Evolutionary conservation across 2,888 invertebrate genomes (phyloP), one percentile per base, ranked within the genome.

Genomic region (Cheilosia variabilis): DNA sequence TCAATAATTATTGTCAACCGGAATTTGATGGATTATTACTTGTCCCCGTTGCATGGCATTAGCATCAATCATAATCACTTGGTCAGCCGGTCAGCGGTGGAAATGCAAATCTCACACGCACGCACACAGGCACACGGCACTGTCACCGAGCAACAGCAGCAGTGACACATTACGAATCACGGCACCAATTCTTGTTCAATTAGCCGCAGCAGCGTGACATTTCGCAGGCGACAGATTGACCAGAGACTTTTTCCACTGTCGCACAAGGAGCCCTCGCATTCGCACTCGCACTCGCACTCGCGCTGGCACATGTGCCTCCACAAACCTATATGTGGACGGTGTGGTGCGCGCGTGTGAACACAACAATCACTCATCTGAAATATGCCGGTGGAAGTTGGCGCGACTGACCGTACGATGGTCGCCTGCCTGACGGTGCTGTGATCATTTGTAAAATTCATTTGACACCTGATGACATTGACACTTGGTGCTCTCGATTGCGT

Each of bases 381-480:
- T 80, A 80, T 84, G 75, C 84, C 66, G 79, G 80, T 47, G 22
- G 9, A 47, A 62, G 55, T 22, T 68, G 45, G 55, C 34, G 34
- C 53, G 52, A 37, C 55, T 47, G 57, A 53, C 53, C 52, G 27
- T 27, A 17, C 52, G 27, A 22, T n/a, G 13, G 52, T 13, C 34
- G 24, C 17, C n/a, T 15, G 41, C 19, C 31, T 13, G 62, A 41
- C 47, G 10, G 22, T 63, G 45, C 68, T 58, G 58, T 75, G 86
- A 81, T 86, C 82, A 87, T 87, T 87, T 87, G 82, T 82, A 69
- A 81, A 71, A 82, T 69, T 78, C 73, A 69, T 78, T 87, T 87
- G 87, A 82, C 87, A 87, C 78, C 82, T 82, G 82, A 87, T 77
- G 87, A 87, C 87, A 87, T 87, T 87, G 87, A 87, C 87, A 87